Evolutionary conservation across 2,888 invertebrate species (phyloP).

Genomic region (Mimas tiliae): DNA sequence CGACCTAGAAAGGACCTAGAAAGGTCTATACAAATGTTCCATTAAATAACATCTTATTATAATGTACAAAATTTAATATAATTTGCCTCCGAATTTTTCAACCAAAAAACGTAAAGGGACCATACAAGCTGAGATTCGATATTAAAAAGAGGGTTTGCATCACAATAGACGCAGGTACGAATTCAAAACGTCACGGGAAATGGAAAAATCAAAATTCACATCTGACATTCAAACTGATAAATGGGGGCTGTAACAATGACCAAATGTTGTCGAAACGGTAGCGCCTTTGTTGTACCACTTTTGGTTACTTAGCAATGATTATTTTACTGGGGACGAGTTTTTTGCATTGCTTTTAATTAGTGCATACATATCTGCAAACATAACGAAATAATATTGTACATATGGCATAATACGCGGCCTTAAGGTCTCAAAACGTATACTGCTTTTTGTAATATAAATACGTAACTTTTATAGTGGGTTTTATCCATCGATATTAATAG

Average conservation of each 20-base stretch:
- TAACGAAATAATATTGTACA: too few species aligned
- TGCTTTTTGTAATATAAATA: too few species aligned
- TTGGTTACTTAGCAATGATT: slow-evolving; percentile 31
- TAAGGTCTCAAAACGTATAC: too few species aligned
- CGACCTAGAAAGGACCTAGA: too few species aligned
- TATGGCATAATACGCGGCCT: too few species aligned
- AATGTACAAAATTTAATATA: not conserved
- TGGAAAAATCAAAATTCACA: slow-evolving; percentile 74
- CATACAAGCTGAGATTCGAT: slow-evolving; percentile 55
- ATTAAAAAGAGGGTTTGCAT: slow-evolving; percentile 63
- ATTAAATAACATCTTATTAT: too few species aligned
- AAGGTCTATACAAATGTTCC: too few species aligned
- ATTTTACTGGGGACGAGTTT: slow-evolving; percentile 5
- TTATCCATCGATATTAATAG: too few species aligned
- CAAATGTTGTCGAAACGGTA: slow-evolving; percentile 24
- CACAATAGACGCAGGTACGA: slow-evolving; percentile 62
- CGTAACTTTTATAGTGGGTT: too few species aligned
- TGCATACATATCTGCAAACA: too few species aligned
- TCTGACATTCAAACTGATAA: slow-evolving; percentile 62
- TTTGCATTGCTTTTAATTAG: not conserved
- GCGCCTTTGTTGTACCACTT: slow-evolving; percentile 17
- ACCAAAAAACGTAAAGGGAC: slow-evolving; percentile 41
- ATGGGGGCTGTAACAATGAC: slow-evolving; percentile 36
- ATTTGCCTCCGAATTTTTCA: slow-evolving; percentile 18
- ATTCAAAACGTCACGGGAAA: slow-evolving; percentile 72